Conservation (phyloP, 2,113 vertebrate species). For the Lagenorhynchus albirostris region DNA sequence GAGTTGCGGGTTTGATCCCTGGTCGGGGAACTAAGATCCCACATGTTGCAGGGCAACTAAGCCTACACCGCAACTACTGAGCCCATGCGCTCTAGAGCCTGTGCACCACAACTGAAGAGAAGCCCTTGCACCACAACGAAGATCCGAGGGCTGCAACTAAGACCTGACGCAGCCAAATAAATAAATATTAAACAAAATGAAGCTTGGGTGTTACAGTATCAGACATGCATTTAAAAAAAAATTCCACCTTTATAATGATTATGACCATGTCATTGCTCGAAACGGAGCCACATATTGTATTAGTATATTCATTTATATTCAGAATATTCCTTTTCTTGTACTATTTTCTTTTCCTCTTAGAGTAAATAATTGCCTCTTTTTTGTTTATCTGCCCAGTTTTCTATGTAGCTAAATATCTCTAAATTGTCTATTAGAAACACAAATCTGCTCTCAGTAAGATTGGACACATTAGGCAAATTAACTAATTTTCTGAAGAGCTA, state of each 20-base stretch:
- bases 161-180: too few relatives aligned
- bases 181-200: too few relatives aligned
- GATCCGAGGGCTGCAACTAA: too few relatives aligned
- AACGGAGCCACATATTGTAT: not conserved
- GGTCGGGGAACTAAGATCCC: too few relatives aligned
- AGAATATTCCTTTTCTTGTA: not conserved
- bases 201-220: too few relatives aligned
- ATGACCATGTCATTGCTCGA: not conserved
- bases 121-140: too few relatives aligned
- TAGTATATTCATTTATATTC: not conserved
- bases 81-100: too few relatives aligned
- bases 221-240: not conserved
- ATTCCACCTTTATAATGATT: slow-evolving; percentile 1
- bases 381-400: not conserved
- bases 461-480: not conserved
- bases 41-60: too few relatives aligned
- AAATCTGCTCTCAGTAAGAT: not conserved
- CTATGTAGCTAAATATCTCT: not conserved
- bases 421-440: not conserved
- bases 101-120: too few relatives aligned
- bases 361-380: not conserved
- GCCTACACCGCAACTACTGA: too few relatives aligned
- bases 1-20: too few relatives aligned
- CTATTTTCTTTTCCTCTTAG: not conserved
- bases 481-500: not conserved